Base-by-base conservation (phyloP, 2,888 invertebrate species). In the Acrobasis repandana region DNA sequence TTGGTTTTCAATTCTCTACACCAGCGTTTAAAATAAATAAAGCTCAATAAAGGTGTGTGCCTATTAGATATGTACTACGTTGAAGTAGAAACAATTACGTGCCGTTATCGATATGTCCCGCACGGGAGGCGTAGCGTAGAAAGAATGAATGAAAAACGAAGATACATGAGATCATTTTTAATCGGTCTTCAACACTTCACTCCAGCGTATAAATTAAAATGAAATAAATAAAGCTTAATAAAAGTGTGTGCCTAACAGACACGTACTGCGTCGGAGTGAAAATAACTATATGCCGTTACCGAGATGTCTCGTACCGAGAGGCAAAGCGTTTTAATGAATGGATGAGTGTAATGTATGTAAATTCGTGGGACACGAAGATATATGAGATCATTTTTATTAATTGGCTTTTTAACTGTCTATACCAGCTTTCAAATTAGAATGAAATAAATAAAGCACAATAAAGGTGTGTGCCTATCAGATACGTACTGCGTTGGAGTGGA, bases 81-180 rank as follows among this genome's bases (percentile, higher is more conserved):
- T 78, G 79, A 83, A 80, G 80, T 85, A 82, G 87, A 88, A 91
- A 90, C 90, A 90, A 90, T 90, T 91, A 86, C 79, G 74, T 71
- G 66, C 65, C 69, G 74, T 79, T 91, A 91, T 91, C 91, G 47
- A 34, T 48, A 57, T 57, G 83, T 80, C 79, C 71, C 67, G 34
- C 16, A 16, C 47, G 57, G 33, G 34, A 46, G 33, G 33, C 16
- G 34, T 9, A 34, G 34, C 51, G 36, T 16, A 15, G 28, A 15
- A 34, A 34, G 48, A 48, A 28, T 28, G 6, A 28, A 28, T 28
- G 28, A 28, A 28, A 28, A 28, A 28, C 6, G 8, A 28, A 28
- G 28, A 28, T 28, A 28, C 8, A 28, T 4, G 4, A 20, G 20
- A 20, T 20, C 20, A 20, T 20, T 20, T n/a, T 20, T 20, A 20